Conservation (phyloP, 2,113 vertebrate genomes). For the Tyrannus savana region DNA sequence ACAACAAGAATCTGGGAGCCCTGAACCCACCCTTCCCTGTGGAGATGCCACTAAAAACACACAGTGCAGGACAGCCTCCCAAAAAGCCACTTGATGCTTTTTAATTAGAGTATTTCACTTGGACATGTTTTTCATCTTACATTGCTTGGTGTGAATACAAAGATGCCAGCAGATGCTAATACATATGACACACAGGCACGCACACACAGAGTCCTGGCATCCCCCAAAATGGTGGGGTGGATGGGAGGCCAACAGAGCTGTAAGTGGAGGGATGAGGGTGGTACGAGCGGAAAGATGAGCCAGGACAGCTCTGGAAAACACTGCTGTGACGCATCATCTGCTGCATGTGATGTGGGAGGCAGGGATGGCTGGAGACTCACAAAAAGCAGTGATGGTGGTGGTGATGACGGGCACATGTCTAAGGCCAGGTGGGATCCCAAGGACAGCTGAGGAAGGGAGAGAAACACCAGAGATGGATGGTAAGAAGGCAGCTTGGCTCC, state of each 20-base stretch:
- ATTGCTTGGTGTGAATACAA: not conserved
- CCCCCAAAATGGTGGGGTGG: not conserved
- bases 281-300: not conserved
- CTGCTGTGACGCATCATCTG: not conserved
- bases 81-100: not conserved
- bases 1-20: accelerated
- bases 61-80: not conserved
- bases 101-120: slow-evolving; percentile 46
- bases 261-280: not conserved
- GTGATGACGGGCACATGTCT: not conserved
- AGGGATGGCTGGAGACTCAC: not conserved
- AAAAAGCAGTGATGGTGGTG: not conserved
- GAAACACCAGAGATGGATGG: not conserved
- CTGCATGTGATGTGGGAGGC: not conserved
- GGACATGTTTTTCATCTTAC: slow-evolving; percentile 12
- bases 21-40: not conserved
- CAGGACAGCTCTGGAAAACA: not conserved
- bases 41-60: not conserved
- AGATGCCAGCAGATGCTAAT: slow-evolving; percentile 18
- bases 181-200: slow-evolving; percentile 37
- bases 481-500: not conserved
- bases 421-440: not conserved
- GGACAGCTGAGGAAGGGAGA: not conserved
- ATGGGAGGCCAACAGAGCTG: not conserved
- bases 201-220: not conserved